Evolutionary conservation across 1,140 invertebrate species (phyloP).

Genomic region (Cherax destructor): DNA sequence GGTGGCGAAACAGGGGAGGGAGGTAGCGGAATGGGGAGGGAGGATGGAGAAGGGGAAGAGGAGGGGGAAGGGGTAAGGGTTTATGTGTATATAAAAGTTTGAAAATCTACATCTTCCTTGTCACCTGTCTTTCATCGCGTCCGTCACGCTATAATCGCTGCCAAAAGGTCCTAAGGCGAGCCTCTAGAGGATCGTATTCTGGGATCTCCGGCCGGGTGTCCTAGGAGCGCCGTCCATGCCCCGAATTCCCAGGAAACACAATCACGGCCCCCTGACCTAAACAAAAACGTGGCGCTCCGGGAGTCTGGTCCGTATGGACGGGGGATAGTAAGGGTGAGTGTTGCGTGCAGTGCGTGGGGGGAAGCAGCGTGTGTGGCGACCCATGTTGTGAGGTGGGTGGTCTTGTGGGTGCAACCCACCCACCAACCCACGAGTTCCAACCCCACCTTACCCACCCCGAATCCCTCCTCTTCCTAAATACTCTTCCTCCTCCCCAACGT

Average conservation of each 20-base stretch:
- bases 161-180: background rate
- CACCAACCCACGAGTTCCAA: background rate
- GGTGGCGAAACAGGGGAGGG: no score
- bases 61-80: background rate
- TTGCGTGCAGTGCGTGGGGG: background rate
- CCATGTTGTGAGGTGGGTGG: constrained; percentile 36
- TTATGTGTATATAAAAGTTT: constrained; percentile 57
- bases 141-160: background rate
- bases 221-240: background rate
- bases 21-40: no score
- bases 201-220: background rate
- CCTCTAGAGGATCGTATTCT: background rate
- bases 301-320: background rate
- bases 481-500: background rate
- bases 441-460: no score
- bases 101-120: constrained; percentile 37
- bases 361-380: constrained; percentile 33
- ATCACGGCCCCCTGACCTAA: constrained; percentile 23
- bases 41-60: no score
- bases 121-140: constrained; percentile 51
- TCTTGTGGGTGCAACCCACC: background rate
- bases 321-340: background rate
- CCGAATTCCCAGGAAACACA: constrained; percentile 13
- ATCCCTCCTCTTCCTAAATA: background rate
- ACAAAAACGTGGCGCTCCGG: background rate